Evolutionary conservation across 2,797 vertebrate species (phyloP), one percentile per base, ranked within the genome.

Genomic region (Syngnathus acus): DNA sequence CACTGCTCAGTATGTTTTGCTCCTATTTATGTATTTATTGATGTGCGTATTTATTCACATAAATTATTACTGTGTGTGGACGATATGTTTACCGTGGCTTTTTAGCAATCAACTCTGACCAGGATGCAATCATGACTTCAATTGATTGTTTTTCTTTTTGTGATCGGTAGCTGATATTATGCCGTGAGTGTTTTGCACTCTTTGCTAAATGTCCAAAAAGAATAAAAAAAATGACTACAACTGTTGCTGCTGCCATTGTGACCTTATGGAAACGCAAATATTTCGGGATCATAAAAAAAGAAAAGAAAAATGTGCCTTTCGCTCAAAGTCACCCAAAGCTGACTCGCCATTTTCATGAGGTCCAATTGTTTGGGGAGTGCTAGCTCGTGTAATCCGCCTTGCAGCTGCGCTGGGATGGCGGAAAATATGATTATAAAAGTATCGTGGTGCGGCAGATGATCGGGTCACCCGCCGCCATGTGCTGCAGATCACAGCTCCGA

Each of bases 11-110:
- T 90, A 89, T 93, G 92, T 93, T 85, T 51, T 51, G 48, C 19
- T 51, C 50, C n/a, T 90, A 87, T 90, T 85, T 90, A 88, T 86
- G 87, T 42, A 40, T 55, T 42, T 65, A 50, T 37, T 40, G 21
- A 42, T 50, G 8, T 9, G 92, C 94, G 94, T 94, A 95, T 96
- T 94, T 76, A 89, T 88, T 93, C 95, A 96, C 95, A 95, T 95
- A 96, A 70, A 82, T 72, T 67, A 23, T 78, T 78, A 62, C 81
- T 51, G 1, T 21, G 50, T 9, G 50, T 5, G 19, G 50, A 51
- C 3, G 50, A 14, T 87, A 78, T 81, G 84, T 86, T 88, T n/a
- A 84, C 81, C 75, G 74, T 75, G 83, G 77, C 85, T 76, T 69
- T 32, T 62, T 88, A 80, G 82, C 50, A 51, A 21, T 51, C 9